A percentile compares a stretch with the other conserved stretches of the same genome.
These are phyloP conservation scores for Ceratina calcarata DNA, from an alignment of 1,140 invertebrate genomes.

Conservation along the genomic window DNA sequence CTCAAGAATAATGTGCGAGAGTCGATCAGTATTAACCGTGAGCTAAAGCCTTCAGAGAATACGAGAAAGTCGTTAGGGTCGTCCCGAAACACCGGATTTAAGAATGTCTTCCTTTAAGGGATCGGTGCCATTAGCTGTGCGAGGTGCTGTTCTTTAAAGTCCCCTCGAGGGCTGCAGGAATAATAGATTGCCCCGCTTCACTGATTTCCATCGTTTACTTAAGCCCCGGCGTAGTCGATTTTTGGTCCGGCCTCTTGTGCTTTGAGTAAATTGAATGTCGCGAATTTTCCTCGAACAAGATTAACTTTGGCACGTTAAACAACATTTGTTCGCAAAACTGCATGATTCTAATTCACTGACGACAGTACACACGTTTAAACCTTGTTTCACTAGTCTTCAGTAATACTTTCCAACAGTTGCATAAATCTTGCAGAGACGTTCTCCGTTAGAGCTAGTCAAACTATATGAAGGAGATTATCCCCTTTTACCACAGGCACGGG, in stretches of 20 bases:
- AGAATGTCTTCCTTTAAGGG: constrained; percentile 43
- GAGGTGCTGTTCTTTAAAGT: constrained; percentile 38
- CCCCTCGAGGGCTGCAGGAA: constrained; percentile 26
- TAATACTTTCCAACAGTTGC: neutral
- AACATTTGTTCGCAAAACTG: too few relatives aligned
- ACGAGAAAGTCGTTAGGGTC: constrained; percentile 35
- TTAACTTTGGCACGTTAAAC: too few relatives aligned
- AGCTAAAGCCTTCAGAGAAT: constrained; percentile 20
- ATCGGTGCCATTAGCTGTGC: constrained; percentile 39
- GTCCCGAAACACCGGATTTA: constrained; percentile 19
- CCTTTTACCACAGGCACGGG: neutral
- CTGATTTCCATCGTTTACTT: constrained; percentile 39
- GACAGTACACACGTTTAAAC: neutral
- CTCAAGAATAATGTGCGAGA: neutral
- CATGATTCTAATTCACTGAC: neutral
- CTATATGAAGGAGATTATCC: constrained; percentile 23
- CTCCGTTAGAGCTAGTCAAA: neutral
- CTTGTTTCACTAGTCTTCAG: neutral
- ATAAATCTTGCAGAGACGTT: neutral
- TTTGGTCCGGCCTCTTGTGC: neutral
- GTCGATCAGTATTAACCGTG: constrained; percentile 25
- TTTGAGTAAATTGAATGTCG: neutral
- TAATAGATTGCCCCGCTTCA: constrained; percentile 34
- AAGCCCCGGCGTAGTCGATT: constrained; percentile 17
- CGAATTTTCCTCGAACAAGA: neutral